Percentiles rank a stretch among this genome's conserved stretches.
phyloP scores from a whole-genome alignment of 1,140 invertebrate genomes.

The Drosophila nigrodunni region DNA sequence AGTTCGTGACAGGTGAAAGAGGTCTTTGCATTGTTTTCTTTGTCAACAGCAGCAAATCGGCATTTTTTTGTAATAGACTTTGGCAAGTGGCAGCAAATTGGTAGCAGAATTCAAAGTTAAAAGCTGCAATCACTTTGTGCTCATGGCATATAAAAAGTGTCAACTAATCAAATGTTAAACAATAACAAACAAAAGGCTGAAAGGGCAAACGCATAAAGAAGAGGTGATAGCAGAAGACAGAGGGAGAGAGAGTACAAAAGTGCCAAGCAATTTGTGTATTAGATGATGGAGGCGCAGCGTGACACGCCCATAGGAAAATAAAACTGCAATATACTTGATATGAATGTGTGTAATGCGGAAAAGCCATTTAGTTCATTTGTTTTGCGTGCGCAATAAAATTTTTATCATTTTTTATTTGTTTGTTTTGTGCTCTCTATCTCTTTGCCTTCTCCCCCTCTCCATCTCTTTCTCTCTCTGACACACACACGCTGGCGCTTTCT shows the following conservation, averaged over 20 bases:
- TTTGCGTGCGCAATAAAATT: slow-evolving; percentile 78
- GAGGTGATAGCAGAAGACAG: not conserved
- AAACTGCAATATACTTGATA: slow-evolving; percentile 38
- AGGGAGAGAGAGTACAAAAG: slow-evolving; percentile 55
- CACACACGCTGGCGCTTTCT: slow-evolving; percentile 12
- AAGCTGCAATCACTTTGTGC: slow-evolving; percentile 33
- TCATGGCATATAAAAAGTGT: slow-evolving; percentile 69
- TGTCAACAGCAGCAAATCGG: not conserved
- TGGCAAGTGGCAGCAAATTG: slow-evolving; percentile 4
- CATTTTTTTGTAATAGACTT: slow-evolving; percentile 15
- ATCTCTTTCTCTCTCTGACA: slow-evolving; percentile 6
- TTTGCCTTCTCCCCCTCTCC: not conserved
- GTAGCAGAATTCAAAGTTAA: not conserved
- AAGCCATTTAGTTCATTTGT: slow-evolving; percentile 81
- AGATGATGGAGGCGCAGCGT: slow-evolving; percentile 32
- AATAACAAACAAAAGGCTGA: slow-evolving; percentile 39
- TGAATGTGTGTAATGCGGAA: slow-evolving; percentile 47
- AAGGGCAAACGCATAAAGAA: slow-evolving; percentile 32
- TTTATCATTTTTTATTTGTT: slow-evolving; percentile 80
- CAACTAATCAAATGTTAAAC: slow-evolving; percentile 75
- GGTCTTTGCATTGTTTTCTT: not conserved
- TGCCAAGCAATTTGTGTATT: slow-evolving; percentile 65
- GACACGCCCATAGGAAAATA: slow-evolving; percentile 22
- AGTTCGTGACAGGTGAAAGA: slow-evolving; percentile 16
- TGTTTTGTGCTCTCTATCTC: slow-evolving; percentile 16